phyloP scores from a whole-genome alignment of 2,888 invertebrate genomes.

The Apodemia duryi region DNA sequence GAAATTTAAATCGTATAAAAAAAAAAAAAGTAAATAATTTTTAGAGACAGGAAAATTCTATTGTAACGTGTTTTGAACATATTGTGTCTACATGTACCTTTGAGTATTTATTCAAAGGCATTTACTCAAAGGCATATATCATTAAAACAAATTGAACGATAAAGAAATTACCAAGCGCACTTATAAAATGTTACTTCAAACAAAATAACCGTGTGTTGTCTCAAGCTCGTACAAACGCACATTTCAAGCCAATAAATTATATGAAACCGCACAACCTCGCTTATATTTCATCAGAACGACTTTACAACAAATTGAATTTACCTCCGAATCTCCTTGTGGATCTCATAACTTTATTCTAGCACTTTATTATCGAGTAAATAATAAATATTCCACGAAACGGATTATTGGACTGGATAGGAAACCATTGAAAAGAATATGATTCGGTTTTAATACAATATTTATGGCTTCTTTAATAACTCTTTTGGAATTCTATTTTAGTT shows the following conservation, averaged over 20 bases:
- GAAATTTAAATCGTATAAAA: too few relatives aligned
- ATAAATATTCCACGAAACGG: conserved; percentile 28
- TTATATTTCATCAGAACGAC: conserved; percentile 57
- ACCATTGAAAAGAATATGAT: conserved; percentile 13
- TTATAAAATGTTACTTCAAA: conserved; percentile 9
- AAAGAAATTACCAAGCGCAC: background rate
- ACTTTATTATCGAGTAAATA: conserved; percentile 33
- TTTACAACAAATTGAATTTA: conserved; percentile 56
- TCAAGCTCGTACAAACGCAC: conserved; percentile 24
- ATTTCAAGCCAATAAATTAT: conserved; percentile 47
- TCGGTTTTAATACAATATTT: conserved; percentile 13
- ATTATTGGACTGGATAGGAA: conserved; percentile 13
- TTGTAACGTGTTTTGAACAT: too few relatives aligned
- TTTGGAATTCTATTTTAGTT: background rate
- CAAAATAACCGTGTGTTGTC: conserved; percentile 18
- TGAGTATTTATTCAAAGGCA: too few relatives aligned
- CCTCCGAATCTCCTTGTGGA: conserved; percentile 34
- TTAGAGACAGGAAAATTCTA: too few relatives aligned
- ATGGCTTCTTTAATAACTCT: conserved; percentile 11
- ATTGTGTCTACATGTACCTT: too few relatives aligned
- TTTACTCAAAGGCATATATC: too few relatives aligned
- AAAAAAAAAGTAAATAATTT: too few relatives aligned
- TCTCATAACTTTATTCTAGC: conserved; percentile 29
- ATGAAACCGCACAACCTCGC: conserved; percentile 38
- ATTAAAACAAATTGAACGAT: background rate